These are phyloP conservation scores for Aricia agestis DNA, from an alignment of 1,140 invertebrate species.

Conservation along the genomic window DNA sequence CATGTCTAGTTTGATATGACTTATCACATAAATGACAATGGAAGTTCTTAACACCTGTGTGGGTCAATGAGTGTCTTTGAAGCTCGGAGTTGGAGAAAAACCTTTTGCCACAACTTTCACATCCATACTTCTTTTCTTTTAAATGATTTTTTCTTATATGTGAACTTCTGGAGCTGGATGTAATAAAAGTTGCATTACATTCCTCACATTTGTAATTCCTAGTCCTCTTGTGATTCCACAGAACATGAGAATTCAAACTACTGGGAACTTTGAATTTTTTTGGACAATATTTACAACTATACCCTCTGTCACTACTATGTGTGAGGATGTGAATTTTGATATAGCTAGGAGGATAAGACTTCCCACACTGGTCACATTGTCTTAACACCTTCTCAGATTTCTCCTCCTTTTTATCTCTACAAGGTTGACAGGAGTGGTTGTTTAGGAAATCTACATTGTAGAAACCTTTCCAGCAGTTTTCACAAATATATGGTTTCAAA, in stretches of 20 bases:
- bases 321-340: slow-evolving; percentile 70
- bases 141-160: slow-evolving; percentile 70
- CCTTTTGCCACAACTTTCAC: slow-evolving; percentile 63
- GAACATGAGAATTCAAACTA: slow-evolving; percentile 64
- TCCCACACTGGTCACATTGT: slow-evolving; percentile 72
- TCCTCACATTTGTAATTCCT: slow-evolving; percentile 67
- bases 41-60: slow-evolving; percentile 68
- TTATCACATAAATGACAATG: slow-evolving; percentile 70
- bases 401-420: slow-evolving; percentile 43
- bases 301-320: slow-evolving; percentile 58
- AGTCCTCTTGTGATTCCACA: slow-evolving; percentile 70
- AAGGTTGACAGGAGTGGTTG: slow-evolving; percentile 55
- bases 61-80: slow-evolving; percentile 63
- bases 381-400: slow-evolving; percentile 48
- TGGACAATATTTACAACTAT: slow-evolving; percentile 68
- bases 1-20: slow-evolving; percentile 70
- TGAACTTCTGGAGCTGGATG: slow-evolving; percentile 62
- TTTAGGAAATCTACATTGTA: slow-evolving; percentile 45
- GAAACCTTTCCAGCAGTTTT: slow-evolving; percentile 70
- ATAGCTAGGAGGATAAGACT: slow-evolving; percentile 67
- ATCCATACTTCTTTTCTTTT: slow-evolving; percentile 69
- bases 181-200: slow-evolving; percentile 68
- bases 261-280: slow-evolving; percentile 71
- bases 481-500: slow-evolving; percentile 62
- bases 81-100: slow-evolving; percentile 69